These are phyloP conservation scores for Aurelia aurita DNA, from an alignment of 30 jellyfish, hydroid and myxozoan species.

Conservation along the genomic window DNA sequence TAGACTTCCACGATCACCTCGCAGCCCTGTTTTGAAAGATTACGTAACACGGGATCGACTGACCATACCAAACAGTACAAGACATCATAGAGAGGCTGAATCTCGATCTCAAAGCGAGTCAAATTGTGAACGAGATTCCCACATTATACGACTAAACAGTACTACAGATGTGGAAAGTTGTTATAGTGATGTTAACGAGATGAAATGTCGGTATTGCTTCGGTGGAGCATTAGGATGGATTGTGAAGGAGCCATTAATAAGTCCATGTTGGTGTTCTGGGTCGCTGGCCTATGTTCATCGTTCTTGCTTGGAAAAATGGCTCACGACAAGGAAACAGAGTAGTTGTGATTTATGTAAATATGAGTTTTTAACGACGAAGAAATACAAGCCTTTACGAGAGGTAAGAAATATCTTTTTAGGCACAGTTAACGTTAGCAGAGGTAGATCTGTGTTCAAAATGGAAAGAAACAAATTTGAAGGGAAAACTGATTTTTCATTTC, in stretches of 20 bases:
- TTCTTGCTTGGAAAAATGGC: slow-evolving; percentile 89
- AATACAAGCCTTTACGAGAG: slow-evolving; percentile 58
- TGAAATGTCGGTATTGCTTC: slow-evolving; percentile 83
- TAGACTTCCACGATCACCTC: slow-evolving; percentile 17
- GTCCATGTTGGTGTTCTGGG: slow-evolving; percentile 92
- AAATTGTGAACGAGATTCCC: slow-evolving; percentile 38
- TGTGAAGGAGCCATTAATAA: slow-evolving; percentile 64
- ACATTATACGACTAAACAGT: slow-evolving; percentile 28
- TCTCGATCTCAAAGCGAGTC: slow-evolving; percentile 20
- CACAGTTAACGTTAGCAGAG: too few relatives aligned
- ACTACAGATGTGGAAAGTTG: slow-evolving; percentile 46
- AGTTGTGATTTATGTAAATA: slow-evolving; percentile 82
- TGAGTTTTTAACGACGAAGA: slow-evolving; percentile 61
- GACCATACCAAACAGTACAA: not conserved
- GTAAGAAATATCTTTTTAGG: slow-evolving; percentile 32
- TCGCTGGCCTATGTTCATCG: slow-evolving; percentile 79
- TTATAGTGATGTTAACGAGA: slow-evolving; percentile 40
- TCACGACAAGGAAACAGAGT: slow-evolving; percentile 68
- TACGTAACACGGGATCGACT: not conserved
- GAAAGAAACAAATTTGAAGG: too few relatives aligned
- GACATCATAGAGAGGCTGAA: slow-evolving; percentile 1
- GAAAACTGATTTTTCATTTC: too few relatives aligned
- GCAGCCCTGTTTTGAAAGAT: not conserved
- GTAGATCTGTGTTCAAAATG: too few relatives aligned
- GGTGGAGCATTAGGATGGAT: slow-evolving; percentile 74